Evolutionary conservation across 2,888 invertebrate species (phyloP), one percentile per base, ranked within the genome.

Genomic region (Microctonus aethiopoides): DNA sequence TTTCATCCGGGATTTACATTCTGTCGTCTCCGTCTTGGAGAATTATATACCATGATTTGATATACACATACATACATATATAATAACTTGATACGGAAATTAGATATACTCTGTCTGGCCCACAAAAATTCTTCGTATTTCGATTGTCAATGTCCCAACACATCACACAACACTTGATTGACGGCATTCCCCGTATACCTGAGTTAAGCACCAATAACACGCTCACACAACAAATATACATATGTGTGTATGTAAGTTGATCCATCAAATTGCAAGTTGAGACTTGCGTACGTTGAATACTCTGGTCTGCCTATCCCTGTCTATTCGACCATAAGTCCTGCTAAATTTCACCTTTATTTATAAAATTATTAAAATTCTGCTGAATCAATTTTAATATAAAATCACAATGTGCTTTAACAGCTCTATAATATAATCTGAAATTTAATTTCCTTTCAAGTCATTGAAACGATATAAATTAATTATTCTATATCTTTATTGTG

Each of bases 1-100:
- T 76, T 73, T 75, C 81, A 78, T 80, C 81, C 81, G 82, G 82
- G 79, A 80, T 79, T 46, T 46, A 81, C 74, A 69, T 65, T 59
- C 60, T 66, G 67, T 72, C 71, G 36, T 29, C 68, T 24, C 16
- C 34, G 54, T 63, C 51, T 22, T 10, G 16, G 34, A 57, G 73
- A 77, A 72, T 72, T 77, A 51, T 77, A 51, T 36, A 39, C 16
- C 36, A 24, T 29, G 32, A 29, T 2, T 20, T 56, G 56, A 56
- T 41, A 56, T 26, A 39, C 57, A 22, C 41, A 13, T n/a, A 24
- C 13, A 29, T 56, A 9, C 57, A 57, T 16, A 20, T 24, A 24
- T 39, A 66, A 41, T 34, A 59, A 20, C 16, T 51, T 67, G 41
- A 67, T 59, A 51, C 46, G 46, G 57, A 67, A 59, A 67, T 29